Percentiles rank a stretch among this genome's conserved stretches.
Evolutionary conservation across 30 jellyfish, hydroid and myxozoan genomes (phyloP).

Genomic region (Aurelia coerulea): DNA sequence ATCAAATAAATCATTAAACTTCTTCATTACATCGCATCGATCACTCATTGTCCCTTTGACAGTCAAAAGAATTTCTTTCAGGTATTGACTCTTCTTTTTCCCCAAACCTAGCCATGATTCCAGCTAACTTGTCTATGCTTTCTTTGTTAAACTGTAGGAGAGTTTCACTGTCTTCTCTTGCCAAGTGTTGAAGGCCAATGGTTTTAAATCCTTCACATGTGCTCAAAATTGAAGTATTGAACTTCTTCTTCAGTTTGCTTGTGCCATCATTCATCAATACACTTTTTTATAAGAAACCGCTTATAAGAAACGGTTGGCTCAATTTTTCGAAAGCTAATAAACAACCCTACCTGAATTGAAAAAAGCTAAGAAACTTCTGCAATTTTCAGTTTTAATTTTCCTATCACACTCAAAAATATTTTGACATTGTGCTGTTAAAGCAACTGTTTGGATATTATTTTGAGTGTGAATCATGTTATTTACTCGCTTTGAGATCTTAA

Average conservation of each 20-base stretch:
- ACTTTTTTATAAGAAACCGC: too few species aligned
- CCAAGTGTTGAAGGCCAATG: conserved; percentile 20
- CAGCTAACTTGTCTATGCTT: conserved; percentile 11
- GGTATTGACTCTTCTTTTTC: conserved; percentile 7
- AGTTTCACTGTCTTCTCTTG: conserved; percentile 28
- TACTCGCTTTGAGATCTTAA: too few species aligned
- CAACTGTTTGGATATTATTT: too few species aligned
- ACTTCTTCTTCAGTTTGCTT: conserved; percentile 24
- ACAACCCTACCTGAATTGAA: too few species aligned
- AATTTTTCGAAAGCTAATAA: too few species aligned
- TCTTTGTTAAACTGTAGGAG: background rate
- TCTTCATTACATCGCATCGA: conserved; percentile 35
- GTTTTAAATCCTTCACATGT: conserved; percentile 30
- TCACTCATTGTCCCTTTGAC: conserved; percentile 34
- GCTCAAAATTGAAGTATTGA: conserved; percentile 10
- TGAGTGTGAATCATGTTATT: too few species aligned
- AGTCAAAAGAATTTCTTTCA: conserved; percentile 32
- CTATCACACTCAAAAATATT: too few species aligned
- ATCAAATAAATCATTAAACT: conserved; percentile 11
- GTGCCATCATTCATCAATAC: too few species aligned
- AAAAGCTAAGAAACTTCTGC: too few species aligned
- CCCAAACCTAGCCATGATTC: conserved; percentile 9
- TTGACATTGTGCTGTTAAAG: too few species aligned
- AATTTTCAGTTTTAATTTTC: too few species aligned
- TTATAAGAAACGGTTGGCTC: too few species aligned